phyloP scores from a whole-genome alignment of 2,797 vertebrate species.

The Peromyscus aztecus region DNA sequence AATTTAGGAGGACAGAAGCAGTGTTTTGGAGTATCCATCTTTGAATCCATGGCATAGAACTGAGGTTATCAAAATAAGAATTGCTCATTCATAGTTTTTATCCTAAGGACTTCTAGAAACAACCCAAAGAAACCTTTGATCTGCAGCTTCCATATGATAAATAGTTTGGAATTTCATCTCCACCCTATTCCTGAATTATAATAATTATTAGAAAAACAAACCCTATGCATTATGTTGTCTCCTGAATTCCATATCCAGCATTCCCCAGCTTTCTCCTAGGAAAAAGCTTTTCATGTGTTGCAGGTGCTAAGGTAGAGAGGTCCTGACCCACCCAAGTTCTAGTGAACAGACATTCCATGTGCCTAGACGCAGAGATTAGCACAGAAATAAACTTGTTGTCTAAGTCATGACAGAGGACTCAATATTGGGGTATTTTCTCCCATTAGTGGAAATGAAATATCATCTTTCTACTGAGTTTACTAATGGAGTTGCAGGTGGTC shows the following conservation, averaged over 20 bases:
- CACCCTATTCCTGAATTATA: conserved; percentile 3
- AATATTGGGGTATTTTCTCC: background rate
- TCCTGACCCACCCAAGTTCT: background rate
- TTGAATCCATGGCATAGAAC: conserved; percentile 32
- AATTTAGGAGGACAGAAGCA: conserved; percentile 28
- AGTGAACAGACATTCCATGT: background rate
- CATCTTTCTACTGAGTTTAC: background rate
- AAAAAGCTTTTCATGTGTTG: background rate
- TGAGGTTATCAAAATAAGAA: conserved; percentile 47
- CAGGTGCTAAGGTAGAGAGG: background rate
- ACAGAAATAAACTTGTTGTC: conserved; percentile 48
- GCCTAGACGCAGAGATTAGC: background rate
- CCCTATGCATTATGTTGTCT: background rate
- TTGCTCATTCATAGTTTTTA: conserved; percentile 8
- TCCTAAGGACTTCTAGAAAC: conserved; percentile 32
- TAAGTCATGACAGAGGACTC: background rate
- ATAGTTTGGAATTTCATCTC: conserved; percentile 4
- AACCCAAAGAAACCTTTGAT: conserved; percentile 47
- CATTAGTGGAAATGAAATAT: conserved; percentile 16
- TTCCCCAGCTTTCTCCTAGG: conserved; percentile 44
- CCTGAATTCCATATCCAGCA: background rate
- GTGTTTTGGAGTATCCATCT: background rate
- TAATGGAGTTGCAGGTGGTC: conserved; percentile 7
- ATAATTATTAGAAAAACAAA: conserved; percentile 64
- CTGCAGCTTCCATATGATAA: background rate